Percentiles rank a stretch among this genome's conserved stretches.
These are phyloP conservation scores for Lutjanus campechanus DNA, from an alignment of 2,797 vertebrate species.

Conservation along the genomic window DNA sequence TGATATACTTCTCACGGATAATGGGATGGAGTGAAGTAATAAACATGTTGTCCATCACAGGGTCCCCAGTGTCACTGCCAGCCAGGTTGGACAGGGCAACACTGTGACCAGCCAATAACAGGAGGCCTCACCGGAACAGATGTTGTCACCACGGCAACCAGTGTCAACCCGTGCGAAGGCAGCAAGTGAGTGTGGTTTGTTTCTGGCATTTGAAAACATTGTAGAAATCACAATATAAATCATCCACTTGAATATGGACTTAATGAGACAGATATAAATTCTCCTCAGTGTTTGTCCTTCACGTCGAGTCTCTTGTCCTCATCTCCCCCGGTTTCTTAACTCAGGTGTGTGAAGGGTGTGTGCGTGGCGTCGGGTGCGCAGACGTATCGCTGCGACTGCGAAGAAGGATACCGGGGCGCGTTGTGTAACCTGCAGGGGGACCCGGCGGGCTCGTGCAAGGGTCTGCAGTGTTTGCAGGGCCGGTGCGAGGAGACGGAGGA, in stretches of 20 bases:
- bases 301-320: background rate
- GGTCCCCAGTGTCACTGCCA: slow-evolving; percentile 94
- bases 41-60: slow-evolving; percentile 18
- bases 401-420: slow-evolving; percentile 88
- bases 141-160: slow-evolving; percentile 66
- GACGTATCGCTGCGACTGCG: slow-evolving; percentile 94
- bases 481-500: slow-evolving; percentile 86
- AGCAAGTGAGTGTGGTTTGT: slow-evolving; percentile 90
- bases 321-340: accelerated
- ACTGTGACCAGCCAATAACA: slow-evolving; percentile 89
- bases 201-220: background rate
- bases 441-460: slow-evolving; percentile 55
- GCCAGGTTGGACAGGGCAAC: slow-evolving; percentile 91
- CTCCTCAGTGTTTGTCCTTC: background rate
- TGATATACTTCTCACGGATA: background rate
- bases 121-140: slow-evolving; percentile 47
- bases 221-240: too few species aligned
- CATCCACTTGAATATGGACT: too few species aligned
- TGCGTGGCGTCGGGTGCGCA: slow-evolving; percentile 90
- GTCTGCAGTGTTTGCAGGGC: slow-evolving; percentile 87
- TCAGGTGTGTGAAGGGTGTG: slow-evolving; percentile 91
- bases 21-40: background rate
- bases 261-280: background rate
- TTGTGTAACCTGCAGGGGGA: slow-evolving; percentile 91
- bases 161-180: slow-evolving; percentile 86